These are phyloP conservation scores for Chelonus insularis DNA, from an alignment of 1,140 invertebrate species.

Conservation along the genomic window DNA sequence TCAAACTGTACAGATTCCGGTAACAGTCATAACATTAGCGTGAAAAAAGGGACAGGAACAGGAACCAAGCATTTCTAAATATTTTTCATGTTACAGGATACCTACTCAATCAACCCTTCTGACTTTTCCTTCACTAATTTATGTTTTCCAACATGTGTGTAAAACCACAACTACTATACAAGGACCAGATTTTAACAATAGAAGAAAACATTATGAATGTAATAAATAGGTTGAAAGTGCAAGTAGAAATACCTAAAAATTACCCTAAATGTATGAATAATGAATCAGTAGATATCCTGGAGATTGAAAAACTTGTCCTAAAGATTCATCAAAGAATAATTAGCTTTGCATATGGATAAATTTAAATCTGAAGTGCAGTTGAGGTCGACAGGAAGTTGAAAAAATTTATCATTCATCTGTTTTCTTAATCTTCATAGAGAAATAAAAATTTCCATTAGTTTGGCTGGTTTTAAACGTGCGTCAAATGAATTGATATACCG, in stretches of 20 bases:
- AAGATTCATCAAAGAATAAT: background rate
- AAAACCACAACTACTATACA: too few relatives aligned
- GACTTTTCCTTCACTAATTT: background rate
- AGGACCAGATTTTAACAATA: too few relatives aligned
- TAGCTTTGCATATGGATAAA: background rate
- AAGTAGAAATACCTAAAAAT: too few relatives aligned
- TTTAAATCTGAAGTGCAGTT: background rate
- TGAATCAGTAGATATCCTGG: too few relatives aligned
- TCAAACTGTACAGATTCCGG: constrained; percentile 27
- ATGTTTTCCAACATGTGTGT: constrained; percentile 18
- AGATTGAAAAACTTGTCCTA: too few relatives aligned
- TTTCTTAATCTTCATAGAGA: background rate
- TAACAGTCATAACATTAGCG: too few relatives aligned
- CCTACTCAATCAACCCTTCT: background rate
- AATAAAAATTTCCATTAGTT: background rate
- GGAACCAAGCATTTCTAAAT: constrained; percentile 44
- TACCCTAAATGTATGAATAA: too few relatives aligned
- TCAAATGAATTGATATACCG: constrained; percentile 8
- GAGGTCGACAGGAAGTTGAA: constrained; percentile 2
- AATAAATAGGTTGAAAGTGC: too few relatives aligned
- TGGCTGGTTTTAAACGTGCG: constrained; percentile 16
- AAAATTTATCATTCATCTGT: background rate
- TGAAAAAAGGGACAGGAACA: too few relatives aligned
- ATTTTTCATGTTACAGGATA: constrained; percentile 30
- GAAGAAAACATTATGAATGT: too few relatives aligned